Percentiles rank a stretch among this genome's conserved stretches.
Evolutionary conservation across 2,888 invertebrate species (phyloP).

Genomic region (Caenorhabditis macrosperma): DNA sequence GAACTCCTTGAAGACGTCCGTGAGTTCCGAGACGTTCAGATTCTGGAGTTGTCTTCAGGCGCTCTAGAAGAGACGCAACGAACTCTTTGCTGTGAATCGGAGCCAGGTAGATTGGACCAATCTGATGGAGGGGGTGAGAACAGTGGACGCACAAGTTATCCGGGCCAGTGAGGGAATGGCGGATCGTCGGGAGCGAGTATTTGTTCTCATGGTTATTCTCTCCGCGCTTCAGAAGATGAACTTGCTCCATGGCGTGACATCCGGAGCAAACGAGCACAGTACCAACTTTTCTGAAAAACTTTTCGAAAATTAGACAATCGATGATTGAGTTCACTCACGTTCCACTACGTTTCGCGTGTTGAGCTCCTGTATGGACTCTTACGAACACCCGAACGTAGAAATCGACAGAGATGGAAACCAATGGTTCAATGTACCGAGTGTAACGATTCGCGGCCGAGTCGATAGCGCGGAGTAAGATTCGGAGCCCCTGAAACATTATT

Average conservation of each 20-base stretch:
- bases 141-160: conserved; percentile 74
- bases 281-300: conserved; percentile 86
- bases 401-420: conserved; percentile 93
- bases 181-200: conserved; percentile 44
- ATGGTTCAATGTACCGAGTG: conserved; percentile 91
- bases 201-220: conserved; percentile 35
- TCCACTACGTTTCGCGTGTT: conserved; percentile 90
- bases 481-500: conserved; percentile 85
- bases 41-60: conserved; percentile 71
- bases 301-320: neutral
- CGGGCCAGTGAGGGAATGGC: conserved; percentile 43
- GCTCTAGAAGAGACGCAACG: conserved; percentile 85
- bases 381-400: conserved; percentile 97
- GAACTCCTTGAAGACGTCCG: conserved; percentile 88
- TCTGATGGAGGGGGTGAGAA: conserved; percentile 84
- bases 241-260: conserved; percentile 88
- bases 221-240: conserved; percentile 85
- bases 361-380: conserved; percentile 87
- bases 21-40: conserved; percentile 85
- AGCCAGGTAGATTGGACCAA: conserved; percentile 95
- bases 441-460: conserved; percentile 94
- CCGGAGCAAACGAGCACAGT: conserved; percentile 92
- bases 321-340: conserved; percentile 85
- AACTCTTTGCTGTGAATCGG: conserved; percentile 89
- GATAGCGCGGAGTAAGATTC: conserved; percentile 92